These are phyloP conservation scores for Florisuga fusca DNA, from an alignment of 2,797 vertebrate species.

Conservation along the genomic window DNA sequence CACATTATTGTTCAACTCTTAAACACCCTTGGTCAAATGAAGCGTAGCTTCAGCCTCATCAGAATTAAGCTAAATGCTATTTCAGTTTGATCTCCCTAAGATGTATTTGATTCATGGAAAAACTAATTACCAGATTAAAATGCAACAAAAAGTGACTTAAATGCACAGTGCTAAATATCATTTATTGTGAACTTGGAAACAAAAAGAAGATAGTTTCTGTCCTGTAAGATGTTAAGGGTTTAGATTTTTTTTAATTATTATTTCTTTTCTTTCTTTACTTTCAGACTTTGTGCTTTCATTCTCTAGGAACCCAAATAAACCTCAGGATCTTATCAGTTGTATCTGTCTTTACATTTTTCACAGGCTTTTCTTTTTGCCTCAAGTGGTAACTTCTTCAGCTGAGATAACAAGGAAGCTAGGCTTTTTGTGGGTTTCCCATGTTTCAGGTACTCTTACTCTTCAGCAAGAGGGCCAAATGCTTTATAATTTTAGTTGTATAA, in stretches of 20 bases:
- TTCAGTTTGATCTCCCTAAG: constrained; percentile 63
- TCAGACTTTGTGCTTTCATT: background rate
- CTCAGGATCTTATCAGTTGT: background rate
- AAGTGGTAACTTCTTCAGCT: background rate
- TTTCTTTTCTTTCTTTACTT: background rate
- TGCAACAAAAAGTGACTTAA: constrained; percentile 19
- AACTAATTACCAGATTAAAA: constrained; percentile 72
- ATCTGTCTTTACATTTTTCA: background rate
- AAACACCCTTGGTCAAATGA: constrained; percentile 77
- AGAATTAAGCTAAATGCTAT: constrained; percentile 72
- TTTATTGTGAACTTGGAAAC: background rate
- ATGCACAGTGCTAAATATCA: background rate
- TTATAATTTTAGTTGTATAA: background rate
- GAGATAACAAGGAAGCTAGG: background rate
- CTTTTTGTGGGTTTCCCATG: background rate
- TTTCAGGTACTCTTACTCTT: background rate
- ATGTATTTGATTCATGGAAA: constrained; percentile 68
- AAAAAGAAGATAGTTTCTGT: background rate
- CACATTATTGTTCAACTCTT: constrained; percentile 78
- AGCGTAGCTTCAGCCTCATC: constrained; percentile 73
- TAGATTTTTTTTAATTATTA: background rate
- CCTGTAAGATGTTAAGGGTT: background rate
- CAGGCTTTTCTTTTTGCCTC: background rate
- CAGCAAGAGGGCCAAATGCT: background rate
- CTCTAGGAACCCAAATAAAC: background rate